Evolutionary conservation across 2,113 vertebrate genomes (phyloP).

Genomic region (Eretmochelys imbricata): DNA sequence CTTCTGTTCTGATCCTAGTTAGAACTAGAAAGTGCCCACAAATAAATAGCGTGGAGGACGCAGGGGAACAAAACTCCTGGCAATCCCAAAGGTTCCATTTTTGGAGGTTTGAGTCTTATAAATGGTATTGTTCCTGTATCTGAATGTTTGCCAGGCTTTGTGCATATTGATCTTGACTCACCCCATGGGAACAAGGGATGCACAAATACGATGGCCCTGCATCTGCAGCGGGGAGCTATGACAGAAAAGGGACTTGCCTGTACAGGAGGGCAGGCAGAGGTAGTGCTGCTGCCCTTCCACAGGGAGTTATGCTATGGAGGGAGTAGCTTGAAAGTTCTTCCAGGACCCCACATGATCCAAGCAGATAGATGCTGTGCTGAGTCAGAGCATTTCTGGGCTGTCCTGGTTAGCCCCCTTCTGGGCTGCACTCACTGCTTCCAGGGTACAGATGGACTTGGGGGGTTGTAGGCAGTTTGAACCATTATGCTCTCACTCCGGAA

Average conservation of each 20-base stretch:
- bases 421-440: accelerated
- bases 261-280: not conserved
- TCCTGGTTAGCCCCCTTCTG: not conserved
- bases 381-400: not conserved
- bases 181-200: not conserved
- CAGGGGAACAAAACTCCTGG: not conserved
- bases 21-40: not conserved
- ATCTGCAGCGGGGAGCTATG: not conserved
- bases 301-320: not conserved
- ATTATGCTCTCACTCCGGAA: accelerated
- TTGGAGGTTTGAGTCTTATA: not conserved
- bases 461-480: not conserved
- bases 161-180: accelerated
- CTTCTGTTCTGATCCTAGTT: accelerated
- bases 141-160: accelerated
- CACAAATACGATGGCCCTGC: not conserved
- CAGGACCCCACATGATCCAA: not conserved
- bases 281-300: not conserved
- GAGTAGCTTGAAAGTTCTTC: not conserved
- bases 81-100: not conserved
- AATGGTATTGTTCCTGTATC: not conserved
- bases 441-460: not conserved
- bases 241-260: not conserved
- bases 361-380: accelerated
- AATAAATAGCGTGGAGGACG: not conserved